A percentile compares a stretch with the other conserved stretches of the same genome.
These are phyloP conservation scores for Dexiosoma caninum DNA, from an alignment of 2,888 invertebrate genomes.

Conservation along the genomic window DNA sequence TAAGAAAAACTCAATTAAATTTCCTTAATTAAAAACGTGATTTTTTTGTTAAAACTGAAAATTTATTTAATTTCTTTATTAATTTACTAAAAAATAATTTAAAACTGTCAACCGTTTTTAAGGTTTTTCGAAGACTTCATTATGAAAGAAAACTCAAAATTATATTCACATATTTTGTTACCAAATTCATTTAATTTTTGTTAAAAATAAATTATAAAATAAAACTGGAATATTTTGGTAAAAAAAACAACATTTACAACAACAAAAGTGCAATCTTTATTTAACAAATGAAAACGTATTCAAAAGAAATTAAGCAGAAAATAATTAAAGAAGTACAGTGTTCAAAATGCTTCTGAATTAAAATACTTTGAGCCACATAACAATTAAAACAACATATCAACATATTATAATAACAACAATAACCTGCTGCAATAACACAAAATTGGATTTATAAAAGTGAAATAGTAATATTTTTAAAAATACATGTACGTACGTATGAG, in stretches of 20 bases:
- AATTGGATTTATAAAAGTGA: not conserved
- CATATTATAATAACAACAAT: slow-evolving; percentile 32
- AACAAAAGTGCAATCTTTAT: slow-evolving; percentile 62
- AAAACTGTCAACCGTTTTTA: slow-evolving; percentile 36
- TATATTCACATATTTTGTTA: slow-evolving; percentile 53
- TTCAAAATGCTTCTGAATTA: slow-evolving; percentile 71
- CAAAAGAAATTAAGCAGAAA: slow-evolving; percentile 40
- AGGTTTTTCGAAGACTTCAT: slow-evolving; percentile 47
- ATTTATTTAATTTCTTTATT: not conserved
- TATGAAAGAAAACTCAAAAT: slow-evolving; percentile 26
- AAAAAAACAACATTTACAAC: slow-evolving; percentile 30
- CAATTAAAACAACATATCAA: slow-evolving; percentile 66
- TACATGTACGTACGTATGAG: slow-evolving; percentile 14
- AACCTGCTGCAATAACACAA: slow-evolving; percentile 2
- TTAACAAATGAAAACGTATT: slow-evolving; percentile 9
- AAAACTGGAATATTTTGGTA: slow-evolving; percentile 48
- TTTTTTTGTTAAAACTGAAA: not conserved
- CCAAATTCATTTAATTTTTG: slow-evolving; percentile 18
- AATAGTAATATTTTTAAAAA: not conserved
- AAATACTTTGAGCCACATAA: slow-evolving; percentile 26
- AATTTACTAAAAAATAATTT: not conserved
- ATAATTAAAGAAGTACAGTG: slow-evolving; percentile 70
- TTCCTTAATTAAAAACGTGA: not conserved
- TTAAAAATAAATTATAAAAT: slow-evolving; percentile 32
- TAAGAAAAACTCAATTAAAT: not conserved